These are phyloP conservation scores for Hirtodrosophila trivittata DNA, from an alignment of 2,888 invertebrate genomes.

Conservation along the genomic window DNA sequence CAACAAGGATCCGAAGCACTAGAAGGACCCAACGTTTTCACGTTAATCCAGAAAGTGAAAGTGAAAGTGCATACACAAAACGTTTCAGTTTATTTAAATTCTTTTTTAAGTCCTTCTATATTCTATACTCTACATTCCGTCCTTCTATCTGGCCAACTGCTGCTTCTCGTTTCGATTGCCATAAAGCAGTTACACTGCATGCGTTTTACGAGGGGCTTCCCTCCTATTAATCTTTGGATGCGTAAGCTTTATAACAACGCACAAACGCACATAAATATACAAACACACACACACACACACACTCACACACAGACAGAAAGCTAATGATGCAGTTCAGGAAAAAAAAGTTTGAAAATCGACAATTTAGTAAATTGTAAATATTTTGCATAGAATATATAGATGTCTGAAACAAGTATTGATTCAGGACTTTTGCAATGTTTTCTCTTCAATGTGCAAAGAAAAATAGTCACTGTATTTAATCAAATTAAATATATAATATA, in stretches of 20 bases:
- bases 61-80: slow-evolving; percentile 30
- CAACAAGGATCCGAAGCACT: slow-evolving; percentile 88
- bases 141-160: slow-evolving; percentile 20
- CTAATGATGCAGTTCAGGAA: slow-evolving; percentile 48
- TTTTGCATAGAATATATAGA: slow-evolving; percentile 59
- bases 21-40: slow-evolving; percentile 16
- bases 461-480: slow-evolving; percentile 78
- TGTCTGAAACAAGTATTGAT: slow-evolving; percentile 54
- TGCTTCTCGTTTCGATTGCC: slow-evolving; percentile 68
- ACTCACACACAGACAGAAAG: slow-evolving; percentile 10
- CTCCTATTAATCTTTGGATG: slow-evolving; percentile 33
- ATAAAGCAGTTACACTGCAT: slow-evolving; percentile 62
- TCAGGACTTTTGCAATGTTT: slow-evolving; percentile 64
- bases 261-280: slow-evolving; percentile 21
- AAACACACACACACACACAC: slow-evolving; percentile 8
- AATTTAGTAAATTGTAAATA: slow-evolving; percentile 74
- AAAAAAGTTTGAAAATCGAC: slow-evolving; percentile 35
- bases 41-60: not conserved
- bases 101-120: slow-evolving; percentile 30
- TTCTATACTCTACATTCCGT: slow-evolving; percentile 21
- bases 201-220: slow-evolving; percentile 19
- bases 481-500: slow-evolving; percentile 68
- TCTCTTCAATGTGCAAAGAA: slow-evolving; percentile 72
- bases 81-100: slow-evolving; percentile 50
- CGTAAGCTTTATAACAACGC: slow-evolving; percentile 59